Percentiles rank a stretch among this genome's conserved stretches.
Conservation (phyloP, 1,140 invertebrate genomes). For the Drosophila micromelanica region DNA sequence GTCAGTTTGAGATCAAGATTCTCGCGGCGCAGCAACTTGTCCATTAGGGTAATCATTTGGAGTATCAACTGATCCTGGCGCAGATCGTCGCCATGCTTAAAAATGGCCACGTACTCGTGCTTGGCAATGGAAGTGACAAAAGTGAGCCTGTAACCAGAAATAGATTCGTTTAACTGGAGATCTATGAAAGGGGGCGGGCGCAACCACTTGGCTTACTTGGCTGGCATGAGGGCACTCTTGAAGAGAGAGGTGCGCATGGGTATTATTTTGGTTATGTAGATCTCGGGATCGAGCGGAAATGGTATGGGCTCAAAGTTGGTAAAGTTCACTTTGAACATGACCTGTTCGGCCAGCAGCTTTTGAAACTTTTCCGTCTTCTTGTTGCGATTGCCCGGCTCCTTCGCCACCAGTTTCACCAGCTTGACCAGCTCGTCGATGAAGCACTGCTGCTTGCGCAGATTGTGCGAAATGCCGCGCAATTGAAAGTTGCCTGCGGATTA, state of each 20-base stretch:
- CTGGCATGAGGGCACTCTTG: conserved; percentile 99
- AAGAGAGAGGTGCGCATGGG: conserved; percentile 96
- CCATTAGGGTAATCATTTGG: conserved; percentile 99
- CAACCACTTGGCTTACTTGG: conserved; percentile 86
- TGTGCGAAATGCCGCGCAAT: conserved; percentile 88
- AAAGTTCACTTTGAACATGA: conserved; percentile 95
- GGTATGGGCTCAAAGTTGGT: conserved; percentile 96
- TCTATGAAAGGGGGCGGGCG: no score
- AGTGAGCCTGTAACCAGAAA: conserved; percentile 86
- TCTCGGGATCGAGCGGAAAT: conserved; percentile 96
- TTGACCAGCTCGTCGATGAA: conserved; percentile 96
- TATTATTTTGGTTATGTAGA: conserved; percentile 95
- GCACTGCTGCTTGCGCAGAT: conserved; percentile 92
- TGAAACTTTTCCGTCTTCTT: conserved; percentile 96
- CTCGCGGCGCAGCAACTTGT: conserved; percentile 95
- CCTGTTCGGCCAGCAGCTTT: conserved; percentile 91
- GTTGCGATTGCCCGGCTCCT: conserved; percentile 95
- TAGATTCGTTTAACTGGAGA: not conserved
- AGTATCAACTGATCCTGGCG: conserved; percentile 99
- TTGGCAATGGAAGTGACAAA: conserved; percentile 91
- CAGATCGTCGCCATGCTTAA: conserved; percentile 99
- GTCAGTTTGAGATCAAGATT: conserved; percentile 98
- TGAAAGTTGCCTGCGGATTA: conserved; percentile 62
- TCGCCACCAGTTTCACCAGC: conserved; percentile 95
- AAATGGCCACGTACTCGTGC: conserved; percentile 97